Evolutionary conservation across 2,113 vertebrate species (phyloP).

Genomic region (Verasper variegatus): DNA sequence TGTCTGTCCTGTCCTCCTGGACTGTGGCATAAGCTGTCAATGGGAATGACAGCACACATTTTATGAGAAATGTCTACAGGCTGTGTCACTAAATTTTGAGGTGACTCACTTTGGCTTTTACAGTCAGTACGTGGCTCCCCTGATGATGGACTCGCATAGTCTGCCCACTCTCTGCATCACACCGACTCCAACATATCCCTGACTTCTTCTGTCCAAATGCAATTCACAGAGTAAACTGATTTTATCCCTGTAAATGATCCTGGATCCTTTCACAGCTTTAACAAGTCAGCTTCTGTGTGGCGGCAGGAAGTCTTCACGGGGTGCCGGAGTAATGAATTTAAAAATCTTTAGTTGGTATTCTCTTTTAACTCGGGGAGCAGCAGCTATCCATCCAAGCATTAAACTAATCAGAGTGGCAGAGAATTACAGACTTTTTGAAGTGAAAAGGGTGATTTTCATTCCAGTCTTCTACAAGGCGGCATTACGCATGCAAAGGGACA

Average conservation of each 20-base stretch:
- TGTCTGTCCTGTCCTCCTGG: slow-evolving; percentile 49
- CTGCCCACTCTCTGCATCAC: neutral
- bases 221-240: neutral
- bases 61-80: slow-evolving; percentile 45
- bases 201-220: slow-evolving; percentile 19
- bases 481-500: slow-evolving; percentile 56
- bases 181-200: neutral
- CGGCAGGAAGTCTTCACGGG: slow-evolving; percentile 20
- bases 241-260: slow-evolving; percentile 27
- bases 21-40: slow-evolving; percentile 36
- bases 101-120: slow-evolving; percentile 47
- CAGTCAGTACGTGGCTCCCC: slow-evolving; percentile 39
- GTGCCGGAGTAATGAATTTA: slow-evolving; percentile 45
- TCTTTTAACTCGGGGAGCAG: slow-evolving; percentile 56
- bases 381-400: slow-evolving; percentile 52
- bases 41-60: slow-evolving; percentile 50
- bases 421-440: slow-evolving; percentile 61
- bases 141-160: slow-evolving; percentile 26
- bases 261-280: slow-evolving; percentile 17
- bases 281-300: slow-evolving; percentile 28
- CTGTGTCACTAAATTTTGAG: slow-evolving; percentile 54
- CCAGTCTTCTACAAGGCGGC: slow-evolving; percentile 41
- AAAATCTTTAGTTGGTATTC: slow-evolving; percentile 45
- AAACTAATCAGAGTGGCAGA: slow-evolving; percentile 60
- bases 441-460: slow-evolving; percentile 61